Percentiles rank a stretch among this genome's conserved stretches.
phyloP scores from a whole-genome alignment of 1,140 invertebrate species.

The Limonius californicus region DNA sequence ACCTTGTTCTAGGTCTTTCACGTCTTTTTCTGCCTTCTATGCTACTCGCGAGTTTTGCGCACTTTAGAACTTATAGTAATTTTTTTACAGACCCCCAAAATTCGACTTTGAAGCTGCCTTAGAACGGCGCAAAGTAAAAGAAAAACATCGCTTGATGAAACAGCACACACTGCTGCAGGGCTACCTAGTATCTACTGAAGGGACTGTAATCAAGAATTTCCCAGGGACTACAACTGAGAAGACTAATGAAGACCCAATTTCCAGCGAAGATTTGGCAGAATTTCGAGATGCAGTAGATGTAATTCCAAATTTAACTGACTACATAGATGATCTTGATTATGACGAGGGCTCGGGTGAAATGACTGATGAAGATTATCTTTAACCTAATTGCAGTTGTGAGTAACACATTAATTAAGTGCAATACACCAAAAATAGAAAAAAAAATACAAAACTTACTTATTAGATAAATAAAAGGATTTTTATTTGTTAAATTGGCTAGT shows the following conservation, averaged over 20 bases:
- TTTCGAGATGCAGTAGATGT: background rate
- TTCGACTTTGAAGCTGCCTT: slow-evolving; percentile 37
- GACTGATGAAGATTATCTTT: slow-evolving; percentile 20
- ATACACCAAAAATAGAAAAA: no score
- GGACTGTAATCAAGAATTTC: background rate
- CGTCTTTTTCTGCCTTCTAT: no score
- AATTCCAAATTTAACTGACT: background rate
- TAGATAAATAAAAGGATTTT: no score
- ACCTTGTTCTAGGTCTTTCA: no score
- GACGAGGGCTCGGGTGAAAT: slow-evolving; percentile 14
- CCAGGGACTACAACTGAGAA: background rate
- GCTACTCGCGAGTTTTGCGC: no score
- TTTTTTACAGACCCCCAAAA: slow-evolving; percentile 33
- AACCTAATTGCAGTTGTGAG: no score
- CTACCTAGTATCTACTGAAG: slow-evolving; percentile 8
- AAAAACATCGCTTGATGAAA: slow-evolving; percentile 29
- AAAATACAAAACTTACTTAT: no score
- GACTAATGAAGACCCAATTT: background rate
- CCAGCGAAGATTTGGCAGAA: background rate
- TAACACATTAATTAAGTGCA: no score
- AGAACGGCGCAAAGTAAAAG: slow-evolving; percentile 32
- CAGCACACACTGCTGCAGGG: slow-evolving; percentile 34
- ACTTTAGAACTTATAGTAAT: no score
- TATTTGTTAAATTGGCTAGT: no score
- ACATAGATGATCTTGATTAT: slow-evolving; percentile 19